Base-by-base conservation (phyloP, 2,888 invertebrate species). In the Stenoptilia bipunctidactyla region DNA sequence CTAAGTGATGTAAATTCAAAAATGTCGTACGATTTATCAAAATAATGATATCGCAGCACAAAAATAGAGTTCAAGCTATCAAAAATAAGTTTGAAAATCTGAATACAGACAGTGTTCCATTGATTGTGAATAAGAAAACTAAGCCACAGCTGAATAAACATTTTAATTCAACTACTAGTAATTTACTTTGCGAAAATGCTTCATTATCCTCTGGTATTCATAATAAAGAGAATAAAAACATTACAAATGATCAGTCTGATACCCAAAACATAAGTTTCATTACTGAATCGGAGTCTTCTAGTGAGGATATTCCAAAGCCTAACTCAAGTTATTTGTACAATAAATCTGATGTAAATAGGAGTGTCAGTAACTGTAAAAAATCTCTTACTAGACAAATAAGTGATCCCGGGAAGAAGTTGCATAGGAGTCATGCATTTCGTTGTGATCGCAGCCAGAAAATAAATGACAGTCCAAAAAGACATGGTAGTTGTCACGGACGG, bases 1-100 rank as follows among this genome's bases (percentile, higher is more conserved):
- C 10, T n/a, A 37, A 50, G n/a, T 30, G n/a, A 12, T 8, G 4
- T 30, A 9, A 8, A 30, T 12, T n/a, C 30, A 12, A 58, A 72
- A 68, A 79, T 76, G 76, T 60, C 61, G 61, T 59, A 55, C 50
- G 53, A 52, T 49, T 50, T 44, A 48, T 59, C 54, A 61, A 76
- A 74, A 82, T 67, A 66, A 76, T 83, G 83, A 64, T 77, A 72
- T 75, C 79, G 46, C 67, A 73, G 58, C 61, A 70, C 45, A 68
- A 70, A 55, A 85, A 82, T 57, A 79, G 88, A 72, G 89, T 89
- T 35, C 88, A 87, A 76, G 85, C 86, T 38, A 89, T 89, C 46
- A 88, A 87, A 60, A 88, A 79, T 65, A 87, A 86, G 69, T 89
- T 89, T 56, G 89, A 89, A 55, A 85, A 73, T 58, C 60, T 86